Percentiles rank a stretch among this genome's conserved stretches.
phyloP scores from a whole-genome alignment of 2,113 vertebrate species.

The Oxyruncus cristatus region DNA sequence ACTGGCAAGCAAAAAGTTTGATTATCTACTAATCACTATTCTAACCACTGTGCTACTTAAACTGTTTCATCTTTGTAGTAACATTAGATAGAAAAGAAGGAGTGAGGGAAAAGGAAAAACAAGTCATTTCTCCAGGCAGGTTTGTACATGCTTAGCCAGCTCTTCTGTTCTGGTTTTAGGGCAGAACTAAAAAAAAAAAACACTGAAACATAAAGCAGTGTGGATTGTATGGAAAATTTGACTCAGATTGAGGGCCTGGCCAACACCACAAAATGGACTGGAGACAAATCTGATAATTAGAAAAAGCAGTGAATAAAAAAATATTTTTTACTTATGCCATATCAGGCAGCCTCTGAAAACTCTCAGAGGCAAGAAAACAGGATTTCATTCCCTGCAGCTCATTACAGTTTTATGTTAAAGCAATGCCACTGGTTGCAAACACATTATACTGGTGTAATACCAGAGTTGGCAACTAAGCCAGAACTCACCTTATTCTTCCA shows the following conservation, averaged over 20 bases:
- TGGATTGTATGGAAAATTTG: slow-evolving; percentile 75
- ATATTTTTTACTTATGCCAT: slow-evolving; percentile 74
- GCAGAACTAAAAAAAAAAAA: slow-evolving; percentile 17
- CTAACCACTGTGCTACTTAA: neutral
- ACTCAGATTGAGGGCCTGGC: slow-evolving; percentile 69
- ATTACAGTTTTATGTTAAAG: neutral
- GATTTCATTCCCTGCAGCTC: neutral
- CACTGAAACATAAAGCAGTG: slow-evolving; percentile 56
- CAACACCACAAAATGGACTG: slow-evolving; percentile 76
- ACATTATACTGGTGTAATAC: neutral
- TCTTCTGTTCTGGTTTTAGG: slow-evolving; percentile 57
- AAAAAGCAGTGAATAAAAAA: slow-evolving; percentile 77
- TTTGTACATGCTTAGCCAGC: slow-evolving; percentile 63
- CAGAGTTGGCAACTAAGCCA: neutral
- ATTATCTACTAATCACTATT: slow-evolving; percentile 5
- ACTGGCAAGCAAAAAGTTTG: neutral
- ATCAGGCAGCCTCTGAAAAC: slow-evolving; percentile 67
- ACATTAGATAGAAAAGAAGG: slow-evolving; percentile 18
- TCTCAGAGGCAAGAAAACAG: slow-evolving; percentile 24
- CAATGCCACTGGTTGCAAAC: neutral
- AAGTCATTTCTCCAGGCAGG: slow-evolving; percentile 57
- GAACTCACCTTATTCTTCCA: neutral
- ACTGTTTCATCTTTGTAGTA: neutral
- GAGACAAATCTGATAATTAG: slow-evolving; percentile 80
- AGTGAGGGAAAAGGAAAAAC: slow-evolving; percentile 26